Evolutionary conservation across 2,113 vertebrate genomes (phyloP), one percentile per base, ranked within the genome.

Genomic region (Gyps fulvus): DNA sequence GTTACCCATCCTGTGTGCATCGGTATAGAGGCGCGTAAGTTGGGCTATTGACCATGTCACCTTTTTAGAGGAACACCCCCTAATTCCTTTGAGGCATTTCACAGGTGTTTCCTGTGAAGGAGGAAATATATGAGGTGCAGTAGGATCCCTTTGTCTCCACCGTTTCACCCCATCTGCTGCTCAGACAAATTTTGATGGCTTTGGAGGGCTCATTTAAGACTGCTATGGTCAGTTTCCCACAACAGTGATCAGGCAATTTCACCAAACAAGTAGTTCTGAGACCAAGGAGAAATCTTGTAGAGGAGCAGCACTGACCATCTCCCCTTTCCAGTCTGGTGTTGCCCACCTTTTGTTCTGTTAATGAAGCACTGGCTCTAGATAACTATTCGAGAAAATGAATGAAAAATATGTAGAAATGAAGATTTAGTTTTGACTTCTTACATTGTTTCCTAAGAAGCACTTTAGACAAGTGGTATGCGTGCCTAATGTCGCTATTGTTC

Each of bases 11-110:
- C 32, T 82, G 15, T 18, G 76, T 36, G 13, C 21, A 10, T 34
- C 59, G 50, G 29, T 36, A 58, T 11, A 42, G 15, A 65, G 18
- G 17, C 34, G 59, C 0, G 0, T 47, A 58, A 77, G 2, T 7
- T 50, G 54, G 27, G 4, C 42, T 80, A 25, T n/a, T 0, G 9
- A 52, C 5, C 0, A 0, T 27, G 62, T 70, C 50, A 65, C 13
- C 38, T 59, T 77, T 77, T n/a, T 34, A 59, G 45, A 77, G 38
- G 25, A 66, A 71, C 26, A 42, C 29, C 47, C 6, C 25, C 34
- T 63, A 50, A 90, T 58, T 50, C 34, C 29, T 80, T 49, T 65
- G 43, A 42, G 38, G 15, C 25, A 42, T 54, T 90, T 82, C 70
- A 42, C 38, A 54, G 45, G 13, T 59, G 26, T 38, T 87, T 61